Conservation (phyloP, 1,140 invertebrate species). For the Andrena cerasifolii region DNA sequence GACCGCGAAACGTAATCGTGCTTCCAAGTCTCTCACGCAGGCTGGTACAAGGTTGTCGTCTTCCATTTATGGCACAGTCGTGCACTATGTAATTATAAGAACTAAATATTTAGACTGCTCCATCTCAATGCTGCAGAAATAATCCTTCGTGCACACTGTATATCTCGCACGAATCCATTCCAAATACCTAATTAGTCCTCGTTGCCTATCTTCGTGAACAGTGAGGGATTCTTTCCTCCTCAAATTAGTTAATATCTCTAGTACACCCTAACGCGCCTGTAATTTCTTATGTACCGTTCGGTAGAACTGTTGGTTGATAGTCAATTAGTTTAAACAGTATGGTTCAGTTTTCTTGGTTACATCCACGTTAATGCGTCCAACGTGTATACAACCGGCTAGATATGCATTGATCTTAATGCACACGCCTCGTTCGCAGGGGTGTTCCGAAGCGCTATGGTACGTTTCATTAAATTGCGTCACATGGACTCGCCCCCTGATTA, state of each 20-base stretch:
- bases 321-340: conserved; percentile 14
- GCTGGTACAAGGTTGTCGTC: conserved; percentile 57
- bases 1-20: conserved; percentile 52
- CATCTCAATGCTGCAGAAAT: conserved; percentile 34
- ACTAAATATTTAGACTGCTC: conserved; percentile 65
- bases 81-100: conserved; percentile 64
- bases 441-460: conserved; percentile 47
- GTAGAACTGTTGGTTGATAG: neutral
- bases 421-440: neutral
- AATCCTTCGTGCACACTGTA: conserved; percentile 17
- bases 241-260: conserved; percentile 44
- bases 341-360: conserved; percentile 14
- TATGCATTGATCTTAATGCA: conserved; percentile 48
- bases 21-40: conserved; percentile 55
- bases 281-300: conserved; percentile 30
- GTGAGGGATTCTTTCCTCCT: neutral
- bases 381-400: conserved; percentile 1
- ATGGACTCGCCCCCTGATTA: conserved; percentile 58
- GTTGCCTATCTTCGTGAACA: conserved; percentile 10
- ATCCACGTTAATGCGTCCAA: neutral
- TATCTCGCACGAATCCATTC: conserved; percentile 24
- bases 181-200: conserved; percentile 20
- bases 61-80: conserved; percentile 53
- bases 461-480: conserved; percentile 60
- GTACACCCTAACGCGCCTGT: conserved; percentile 3